These are phyloP conservation scores for Drosophila mimica DNA, from an alignment of 2,888 invertebrate species.

Conservation along the genomic window DNA sequence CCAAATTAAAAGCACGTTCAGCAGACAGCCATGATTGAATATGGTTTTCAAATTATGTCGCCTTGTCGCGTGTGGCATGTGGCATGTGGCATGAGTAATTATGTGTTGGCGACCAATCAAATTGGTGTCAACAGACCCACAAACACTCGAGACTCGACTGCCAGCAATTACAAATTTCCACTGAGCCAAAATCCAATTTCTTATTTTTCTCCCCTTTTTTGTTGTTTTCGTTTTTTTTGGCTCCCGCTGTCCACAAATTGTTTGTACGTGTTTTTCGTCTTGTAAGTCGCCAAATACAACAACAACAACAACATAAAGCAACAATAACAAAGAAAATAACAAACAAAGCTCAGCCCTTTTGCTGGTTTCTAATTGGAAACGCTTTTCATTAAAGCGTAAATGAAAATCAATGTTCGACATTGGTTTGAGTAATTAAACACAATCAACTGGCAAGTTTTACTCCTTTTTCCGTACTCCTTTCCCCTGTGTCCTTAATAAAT, in stretches of 20 bases:
- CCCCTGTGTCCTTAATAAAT: conserved; percentile 51
- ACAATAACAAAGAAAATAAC: neutral
- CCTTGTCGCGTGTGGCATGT: conserved; percentile 29
- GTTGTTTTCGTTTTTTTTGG: conserved; percentile 4
- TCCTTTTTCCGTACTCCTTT: neutral
- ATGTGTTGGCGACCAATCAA: conserved; percentile 57
- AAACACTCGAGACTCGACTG: conserved; percentile 19
- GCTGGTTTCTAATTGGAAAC: conserved; percentile 68
- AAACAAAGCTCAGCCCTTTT: conserved; percentile 27
- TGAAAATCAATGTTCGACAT: conserved; percentile 65
- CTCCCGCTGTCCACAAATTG: conserved; percentile 56
- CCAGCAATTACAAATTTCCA: conserved; percentile 32
- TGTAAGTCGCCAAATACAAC: conserved; percentile 8
- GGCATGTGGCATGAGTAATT: conserved; percentile 70
- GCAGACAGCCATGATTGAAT: conserved; percentile 7
- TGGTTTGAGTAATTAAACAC: conserved; percentile 77
- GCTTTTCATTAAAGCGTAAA: conserved; percentile 52
- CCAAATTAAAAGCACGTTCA: neutral
- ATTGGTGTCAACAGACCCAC: conserved; percentile 51
- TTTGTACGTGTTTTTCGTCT: conserved; percentile 65
- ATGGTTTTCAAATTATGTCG: conserved; percentile 27
- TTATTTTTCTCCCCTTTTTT: neutral
- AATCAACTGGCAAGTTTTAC: conserved; percentile 45
- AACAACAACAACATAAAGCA: conserved; percentile 2
- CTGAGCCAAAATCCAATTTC: conserved; percentile 34